A percentile compares a stretch with the other conserved stretches of the same genome.
Evolutionary conservation across 2,113 vertebrate genomes (phyloP).

Genomic region (Micronisus gabar): DNA sequence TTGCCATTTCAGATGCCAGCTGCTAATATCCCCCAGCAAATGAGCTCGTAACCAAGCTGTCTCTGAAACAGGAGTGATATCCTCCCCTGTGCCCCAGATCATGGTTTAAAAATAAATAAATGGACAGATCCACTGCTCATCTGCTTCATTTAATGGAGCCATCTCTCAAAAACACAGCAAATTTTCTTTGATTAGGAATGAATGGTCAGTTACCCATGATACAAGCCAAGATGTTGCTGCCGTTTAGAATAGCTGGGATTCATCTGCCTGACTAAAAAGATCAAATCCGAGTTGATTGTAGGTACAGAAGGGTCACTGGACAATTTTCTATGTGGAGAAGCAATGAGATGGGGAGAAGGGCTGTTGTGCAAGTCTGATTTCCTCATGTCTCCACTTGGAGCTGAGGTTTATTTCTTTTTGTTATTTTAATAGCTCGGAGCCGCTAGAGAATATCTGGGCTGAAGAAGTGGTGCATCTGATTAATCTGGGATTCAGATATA

Average conservation of each 20-base stretch:
- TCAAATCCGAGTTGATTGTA: background rate
- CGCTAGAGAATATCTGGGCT: background rate
- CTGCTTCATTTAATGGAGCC: background rate
- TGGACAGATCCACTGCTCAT: background rate
- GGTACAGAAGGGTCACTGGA: background rate
- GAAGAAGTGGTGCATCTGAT: background rate
- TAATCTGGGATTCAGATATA: background rate
- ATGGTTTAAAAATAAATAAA: slow-evolving; percentile 15
- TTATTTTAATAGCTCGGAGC: background rate
- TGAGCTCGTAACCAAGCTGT: background rate
- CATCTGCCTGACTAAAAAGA: background rate
- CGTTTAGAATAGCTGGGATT: background rate
- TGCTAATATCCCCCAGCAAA: slow-evolving; percentile 19
- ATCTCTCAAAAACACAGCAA: background rate
- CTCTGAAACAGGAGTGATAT: background rate
- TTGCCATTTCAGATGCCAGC: background rate
- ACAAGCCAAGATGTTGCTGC: background rate
- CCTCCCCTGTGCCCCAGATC: slow-evolving; percentile 20
- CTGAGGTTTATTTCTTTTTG: background rate
- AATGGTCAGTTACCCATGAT: background rate
- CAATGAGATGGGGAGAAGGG: background rate
- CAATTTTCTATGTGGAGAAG: background rate
- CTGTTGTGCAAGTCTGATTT: background rate
- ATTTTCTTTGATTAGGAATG: background rate
- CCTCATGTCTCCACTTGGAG: background rate